Conservation (phyloP, 2,113 vertebrate species). For the Trochalopteron elliotii region DNA sequence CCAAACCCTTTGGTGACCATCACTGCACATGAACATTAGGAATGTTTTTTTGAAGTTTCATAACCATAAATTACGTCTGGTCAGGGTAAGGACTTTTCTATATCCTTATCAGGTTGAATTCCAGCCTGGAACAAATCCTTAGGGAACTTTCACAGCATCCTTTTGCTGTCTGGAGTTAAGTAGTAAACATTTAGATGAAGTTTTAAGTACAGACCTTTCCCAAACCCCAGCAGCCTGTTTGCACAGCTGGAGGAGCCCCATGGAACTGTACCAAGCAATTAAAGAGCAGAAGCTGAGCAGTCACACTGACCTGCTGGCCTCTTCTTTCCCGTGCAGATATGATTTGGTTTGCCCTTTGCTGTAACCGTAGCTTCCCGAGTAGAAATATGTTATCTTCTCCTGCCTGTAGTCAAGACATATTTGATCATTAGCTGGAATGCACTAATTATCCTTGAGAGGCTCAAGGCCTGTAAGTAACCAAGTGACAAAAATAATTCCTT, state of each 20-base stretch:
- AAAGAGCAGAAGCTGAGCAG: not conserved
- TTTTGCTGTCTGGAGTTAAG: not conserved
- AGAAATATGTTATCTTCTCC: conserved; percentile 89
- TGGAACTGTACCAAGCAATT: accelerated
- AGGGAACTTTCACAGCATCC: not conserved
- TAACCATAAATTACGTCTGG: not conserved
- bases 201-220: not conserved
- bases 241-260: not conserved
- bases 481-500: not conserved
- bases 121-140: not conserved
- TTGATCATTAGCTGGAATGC: not conserved
- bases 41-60: not conserved
- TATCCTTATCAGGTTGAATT: not conserved
- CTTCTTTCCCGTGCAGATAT: not conserved
- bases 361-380: conserved; percentile 70
- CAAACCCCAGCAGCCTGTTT: not conserved
- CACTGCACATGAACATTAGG: not conserved
- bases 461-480: not conserved
- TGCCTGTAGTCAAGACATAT: conserved; percentile 71
- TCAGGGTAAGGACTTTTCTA: not conserved
- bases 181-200: not conserved
- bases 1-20: not conserved
- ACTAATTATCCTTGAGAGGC: not conserved
- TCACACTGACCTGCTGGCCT: conserved; percentile 55
- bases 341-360: conserved; percentile 46